Evolutionary conservation across 2,797 vertebrate species (phyloP), one percentile per base, ranked within the genome.

Genomic region (Arremon aurantiirostris): DNA sequence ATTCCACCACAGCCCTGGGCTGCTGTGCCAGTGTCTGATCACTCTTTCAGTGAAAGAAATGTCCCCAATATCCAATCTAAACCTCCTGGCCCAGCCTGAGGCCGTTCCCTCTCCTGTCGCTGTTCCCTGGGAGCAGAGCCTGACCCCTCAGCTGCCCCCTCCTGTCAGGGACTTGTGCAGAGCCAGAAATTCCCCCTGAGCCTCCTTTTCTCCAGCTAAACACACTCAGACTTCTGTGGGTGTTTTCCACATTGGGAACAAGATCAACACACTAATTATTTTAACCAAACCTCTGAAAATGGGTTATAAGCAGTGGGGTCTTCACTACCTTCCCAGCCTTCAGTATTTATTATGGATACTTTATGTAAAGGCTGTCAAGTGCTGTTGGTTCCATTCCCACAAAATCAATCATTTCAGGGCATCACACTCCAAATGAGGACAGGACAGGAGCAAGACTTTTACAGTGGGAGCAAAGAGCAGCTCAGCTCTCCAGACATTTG

Each of bases 101-200:
- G 22, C 19, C 2, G 0, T 12, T 41, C 11, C 15, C 41, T 14
- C 26, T 39, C 28, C 28, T 72, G 75, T n/a, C 19, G n/a, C 52
- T 46, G 20, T 15, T 15, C 39, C 37, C 46, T 72, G 37, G 17
- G 23, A 24, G 16, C 37, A 72, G 28, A 65, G 20, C 46, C 52
- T 0, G 0, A 59, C 1, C 3, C 28, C 14, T 9, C 3, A 0
- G 52, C 39, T 65, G 20, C 3, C 7, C 28, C 46, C 53, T 53
- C 68, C 75, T 88, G 12, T 1, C 76, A 44, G 60, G 52, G 46
- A 24, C 1, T 3, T 73, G 24, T n/a, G 17, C n/a, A 59, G 53
- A 68, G 42, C 32, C 49, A 88, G 0, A 9, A 12, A 14, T 16
- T 2, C 69, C 60, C 22, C 17, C 30, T 32, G 32, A 82, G 32